Conservation (phyloP, 2,113 vertebrate species). For the Burhinus oedicnemus region DNA sequence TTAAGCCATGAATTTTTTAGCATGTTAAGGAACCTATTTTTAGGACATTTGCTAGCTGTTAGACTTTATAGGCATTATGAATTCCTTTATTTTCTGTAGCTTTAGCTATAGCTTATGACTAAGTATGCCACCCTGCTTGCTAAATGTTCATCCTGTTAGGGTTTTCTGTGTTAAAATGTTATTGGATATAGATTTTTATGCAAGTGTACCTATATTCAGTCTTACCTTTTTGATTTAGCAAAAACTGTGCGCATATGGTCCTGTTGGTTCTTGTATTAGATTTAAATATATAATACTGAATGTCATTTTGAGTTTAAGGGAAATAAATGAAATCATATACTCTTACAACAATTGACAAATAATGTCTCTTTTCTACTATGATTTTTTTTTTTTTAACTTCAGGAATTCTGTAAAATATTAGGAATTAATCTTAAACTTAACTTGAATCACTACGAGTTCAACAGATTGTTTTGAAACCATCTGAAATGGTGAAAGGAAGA, state of each 20-base stretch:
- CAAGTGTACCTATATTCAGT: not conserved
- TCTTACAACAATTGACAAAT: not conserved
- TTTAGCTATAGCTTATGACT: slow-evolving; percentile 25
- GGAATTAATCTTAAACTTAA: not conserved
- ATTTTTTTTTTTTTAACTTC: not conserved
- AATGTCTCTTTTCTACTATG: not conserved
- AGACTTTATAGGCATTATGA: not conserved
- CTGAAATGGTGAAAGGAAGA: not conserved
- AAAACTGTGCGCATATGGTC: not conserved
- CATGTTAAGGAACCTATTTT: slow-evolving; percentile 4
- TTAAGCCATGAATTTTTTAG: slow-evolving; percentile 22
- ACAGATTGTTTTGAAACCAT: not conserved
- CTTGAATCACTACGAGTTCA: not conserved
- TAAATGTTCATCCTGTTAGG: not conserved
- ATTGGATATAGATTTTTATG: not conserved
- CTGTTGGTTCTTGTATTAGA: not conserved
- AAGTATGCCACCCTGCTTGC: not conserved
- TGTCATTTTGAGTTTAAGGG: not conserved
- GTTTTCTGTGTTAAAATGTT: not conserved
- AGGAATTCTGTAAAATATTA: not conserved
- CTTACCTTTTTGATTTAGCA: not conserved
- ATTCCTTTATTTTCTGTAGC: slow-evolving; percentile 14
- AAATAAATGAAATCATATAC: not conserved
- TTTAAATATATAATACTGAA: not conserved
- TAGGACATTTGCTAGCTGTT: not conserved